phyloP scores from a whole-genome alignment of 1,140 invertebrate genomes.

The Aphelinus atriplicis region DNA sequence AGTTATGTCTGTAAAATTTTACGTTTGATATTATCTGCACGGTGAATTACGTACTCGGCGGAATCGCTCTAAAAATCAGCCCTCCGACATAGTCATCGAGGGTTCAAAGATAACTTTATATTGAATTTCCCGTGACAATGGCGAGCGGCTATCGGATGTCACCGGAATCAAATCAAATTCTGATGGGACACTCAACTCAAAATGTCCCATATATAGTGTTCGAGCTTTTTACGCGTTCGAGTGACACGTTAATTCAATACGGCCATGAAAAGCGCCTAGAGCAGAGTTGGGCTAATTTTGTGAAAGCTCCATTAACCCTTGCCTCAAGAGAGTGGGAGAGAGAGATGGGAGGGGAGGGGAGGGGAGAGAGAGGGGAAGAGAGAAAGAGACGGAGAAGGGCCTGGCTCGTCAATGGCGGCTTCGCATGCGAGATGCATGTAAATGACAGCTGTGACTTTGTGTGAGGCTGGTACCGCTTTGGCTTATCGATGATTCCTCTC shows the following conservation, averaged over 20 bases:
- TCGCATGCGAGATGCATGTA: conserved; percentile 26
- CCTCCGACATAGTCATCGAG: no score
- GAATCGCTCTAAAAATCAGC: no score
- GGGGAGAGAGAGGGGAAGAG: no score
- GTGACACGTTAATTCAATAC: conserved; percentile 31
- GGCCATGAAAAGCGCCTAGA: conserved; percentile 24
- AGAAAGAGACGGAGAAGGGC: not conserved
- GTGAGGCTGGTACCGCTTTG: not conserved
- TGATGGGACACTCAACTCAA: no score
- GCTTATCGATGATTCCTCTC: conserved; percentile 32
- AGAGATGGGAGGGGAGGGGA: no score
- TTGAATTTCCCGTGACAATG: no score
- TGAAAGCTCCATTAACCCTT: conserved; percentile 34
- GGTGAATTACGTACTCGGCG: no score
- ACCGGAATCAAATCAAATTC: no score
- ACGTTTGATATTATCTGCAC: no score
- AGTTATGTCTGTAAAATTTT: no score
- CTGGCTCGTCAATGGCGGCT: conserved; percentile 16
- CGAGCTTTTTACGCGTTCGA: not conserved
- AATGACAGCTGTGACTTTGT: conserved; percentile 26
- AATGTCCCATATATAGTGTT: not conserved
- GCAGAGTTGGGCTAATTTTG: conserved; percentile 34
- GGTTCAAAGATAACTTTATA: no score
- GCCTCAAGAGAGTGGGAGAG: not conserved
- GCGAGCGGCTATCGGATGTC: no score